Evolutionary conservation across 2,888 invertebrate genomes (phyloP), one percentile per base, ranked within the genome.

Genomic region (Hirtodrosophila alboralis): DNA sequence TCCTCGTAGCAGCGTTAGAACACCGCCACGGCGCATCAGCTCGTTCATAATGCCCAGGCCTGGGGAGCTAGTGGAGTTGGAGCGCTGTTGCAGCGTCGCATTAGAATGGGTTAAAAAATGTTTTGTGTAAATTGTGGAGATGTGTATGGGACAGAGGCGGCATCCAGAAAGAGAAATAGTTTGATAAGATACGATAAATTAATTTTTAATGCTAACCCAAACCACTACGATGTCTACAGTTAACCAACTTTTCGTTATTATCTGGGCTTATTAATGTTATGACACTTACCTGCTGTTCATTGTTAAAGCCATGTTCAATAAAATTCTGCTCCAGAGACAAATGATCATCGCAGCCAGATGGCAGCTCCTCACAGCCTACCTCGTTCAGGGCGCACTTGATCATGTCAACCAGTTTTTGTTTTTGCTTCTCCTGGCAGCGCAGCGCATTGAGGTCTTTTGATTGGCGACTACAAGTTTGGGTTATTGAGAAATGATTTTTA

Each of bases 361-460:
- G 96, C 57, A 95, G 93, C 91, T 96, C 96, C 90, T 96, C 96
- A 88, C 96, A 96, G 52, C 96, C 96, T 21, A 96, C 92, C 90
- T 96, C 96, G 58, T 95, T 96, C 58, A 97, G 91, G n/a, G 96
- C 96, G 37, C 94, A 93, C 83, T 95, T 94, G 72, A 96, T 96
- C 89, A 97, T 93, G 87, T 97, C 96, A 3, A 95, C 93, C 87
- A 97, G 95, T 79, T 94, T 94, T 58, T 94, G 93, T 89, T 96
- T 94, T 89, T 96, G 96, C 63, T 96, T 93, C 89, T 97, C 96
- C 67, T 94, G 94, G 81, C 97, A 96, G 75, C 95, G 93, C 58
- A 96, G 91, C 86, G 97, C 96, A 79, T 94, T 93, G 36, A 97
- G 90, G 87, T 97, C 96, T 87, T 95, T 94, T 23, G 93, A 90